Conservation (phyloP, 2,113 vertebrate species). For the Oryzias woworae region DNA sequence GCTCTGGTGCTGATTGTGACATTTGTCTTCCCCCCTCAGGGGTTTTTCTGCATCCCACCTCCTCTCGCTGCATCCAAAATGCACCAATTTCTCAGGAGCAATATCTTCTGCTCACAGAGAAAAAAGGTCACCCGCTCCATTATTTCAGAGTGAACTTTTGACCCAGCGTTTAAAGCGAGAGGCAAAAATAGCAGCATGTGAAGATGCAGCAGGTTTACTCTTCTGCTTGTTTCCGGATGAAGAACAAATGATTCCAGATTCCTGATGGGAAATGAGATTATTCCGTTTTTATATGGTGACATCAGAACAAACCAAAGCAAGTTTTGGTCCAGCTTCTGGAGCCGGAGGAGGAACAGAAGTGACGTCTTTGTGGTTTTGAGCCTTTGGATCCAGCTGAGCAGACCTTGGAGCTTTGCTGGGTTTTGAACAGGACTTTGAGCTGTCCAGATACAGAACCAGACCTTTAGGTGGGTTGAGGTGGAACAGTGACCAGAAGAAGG, state of each 20-base stretch:
- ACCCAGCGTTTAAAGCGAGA: slow-evolving; percentile 78
- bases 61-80: slow-evolving; percentile 63
- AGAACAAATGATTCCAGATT: slow-evolving; percentile 17
- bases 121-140: slow-evolving; percentile 79
- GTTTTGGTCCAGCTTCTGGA: no score
- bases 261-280: no score
- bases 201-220: slow-evolving; percentile 50
- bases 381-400: no score
- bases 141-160: slow-evolving; percentile 77
- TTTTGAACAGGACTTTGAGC: no score
- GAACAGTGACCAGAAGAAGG: no score
- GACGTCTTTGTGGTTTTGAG: no score
- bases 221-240: slow-evolving; percentile 44
- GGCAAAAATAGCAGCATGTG: slow-evolving; percentile 66
- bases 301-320: no score
- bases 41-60: slow-evolving; percentile 35
- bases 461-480: no score
- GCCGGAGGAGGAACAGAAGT: no score
- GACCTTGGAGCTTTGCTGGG: no score
- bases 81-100: slow-evolving; percentile 67
- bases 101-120: slow-evolving; percentile 66
- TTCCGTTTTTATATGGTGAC: no score
- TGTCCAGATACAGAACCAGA: no score
- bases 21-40: slow-evolving; percentile 71
- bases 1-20: slow-evolving; percentile 70